phyloP scores from a whole-genome alignment of 2,888 invertebrate genomes.

The Galerucella nymphaeae region DNA sequence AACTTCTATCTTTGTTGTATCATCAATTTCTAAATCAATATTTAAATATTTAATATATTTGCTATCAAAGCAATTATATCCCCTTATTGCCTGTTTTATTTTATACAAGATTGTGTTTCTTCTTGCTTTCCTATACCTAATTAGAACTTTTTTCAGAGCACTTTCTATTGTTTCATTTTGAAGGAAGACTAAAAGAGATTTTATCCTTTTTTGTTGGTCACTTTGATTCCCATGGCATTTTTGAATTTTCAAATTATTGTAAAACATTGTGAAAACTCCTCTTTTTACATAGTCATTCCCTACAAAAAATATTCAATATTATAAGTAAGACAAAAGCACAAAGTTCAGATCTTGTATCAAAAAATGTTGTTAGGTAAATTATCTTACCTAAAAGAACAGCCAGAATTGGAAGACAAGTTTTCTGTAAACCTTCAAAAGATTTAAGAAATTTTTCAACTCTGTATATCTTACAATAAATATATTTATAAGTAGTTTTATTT shows the following conservation, averaged over 20 bases:
- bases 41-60: conserved; percentile 71
- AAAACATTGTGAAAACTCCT: conserved; percentile 77
- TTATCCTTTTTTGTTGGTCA: conserved; percentile 76
- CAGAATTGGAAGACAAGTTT: conserved; percentile 76
- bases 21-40: conserved; percentile 27
- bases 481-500: conserved; percentile 58
- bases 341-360: background rate
- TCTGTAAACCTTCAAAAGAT: conserved; percentile 74
- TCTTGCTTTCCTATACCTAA: conserved; percentile 69
- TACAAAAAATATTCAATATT: conserved; percentile 57
- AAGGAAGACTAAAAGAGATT: conserved; percentile 80
- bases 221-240: conserved; percentile 59
- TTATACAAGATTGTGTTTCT: conserved; percentile 68
- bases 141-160: conserved; percentile 76
- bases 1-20: conserved; percentile 45
- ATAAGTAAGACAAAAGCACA: background rate
- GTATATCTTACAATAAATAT: conserved; percentile 78
- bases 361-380: background rate
- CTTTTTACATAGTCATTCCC: conserved; percentile 90
- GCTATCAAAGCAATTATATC: conserved; percentile 72
- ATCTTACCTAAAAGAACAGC: conserved; percentile 79
- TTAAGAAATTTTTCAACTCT: conserved; percentile 76
- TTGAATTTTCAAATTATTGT: conserved; percentile 71
- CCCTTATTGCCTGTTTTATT: conserved; percentile 73
- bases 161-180: conserved; percentile 76